Evolutionary conservation across 2,113 vertebrate species (phyloP).

Genomic region (Pteronura brasiliensis): DNA sequence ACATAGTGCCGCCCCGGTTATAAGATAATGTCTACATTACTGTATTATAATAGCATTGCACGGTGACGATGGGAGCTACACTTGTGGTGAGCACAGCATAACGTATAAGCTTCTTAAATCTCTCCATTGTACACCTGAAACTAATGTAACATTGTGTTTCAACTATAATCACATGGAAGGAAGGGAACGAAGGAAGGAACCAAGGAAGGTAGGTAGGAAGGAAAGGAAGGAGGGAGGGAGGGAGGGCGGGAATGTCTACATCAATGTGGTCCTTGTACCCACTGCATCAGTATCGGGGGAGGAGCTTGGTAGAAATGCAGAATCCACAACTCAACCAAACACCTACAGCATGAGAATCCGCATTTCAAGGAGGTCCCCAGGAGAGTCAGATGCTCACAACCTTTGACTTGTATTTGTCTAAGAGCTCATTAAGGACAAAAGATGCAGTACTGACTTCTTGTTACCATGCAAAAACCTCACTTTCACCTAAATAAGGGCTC

Average conservation of each 20-base stretch:
- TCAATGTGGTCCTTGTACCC: not conserved
- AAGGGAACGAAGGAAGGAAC: not conserved
- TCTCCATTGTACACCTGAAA: not conserved
- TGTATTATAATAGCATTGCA: not conserved
- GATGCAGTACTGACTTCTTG: not conserved
- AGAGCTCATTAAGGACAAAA: constrained; percentile 12
- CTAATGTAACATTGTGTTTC: not conserved
- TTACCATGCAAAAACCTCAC: not conserved
- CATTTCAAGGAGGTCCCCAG: not conserved
- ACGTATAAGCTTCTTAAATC: not conserved
- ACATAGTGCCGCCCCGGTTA: not conserved
- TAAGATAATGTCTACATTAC: not conserved
- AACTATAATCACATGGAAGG: not conserved
- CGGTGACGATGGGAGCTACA: not conserved
- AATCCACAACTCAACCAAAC: not conserved
- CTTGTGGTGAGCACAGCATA: not conserved
- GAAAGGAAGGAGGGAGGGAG: not conserved
- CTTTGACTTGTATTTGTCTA: not conserved
- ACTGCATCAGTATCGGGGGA: not conserved
- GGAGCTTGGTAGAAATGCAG: not conserved
- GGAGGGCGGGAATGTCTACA: not conserved
- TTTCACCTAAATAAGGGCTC: not conserved
- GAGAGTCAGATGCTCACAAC: not conserved
- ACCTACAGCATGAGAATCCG: not conserved
- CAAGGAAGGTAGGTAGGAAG: not conserved